Conservation (phyloP, 23 tunicate species). For the Trididemnum nubilum region DNA sequence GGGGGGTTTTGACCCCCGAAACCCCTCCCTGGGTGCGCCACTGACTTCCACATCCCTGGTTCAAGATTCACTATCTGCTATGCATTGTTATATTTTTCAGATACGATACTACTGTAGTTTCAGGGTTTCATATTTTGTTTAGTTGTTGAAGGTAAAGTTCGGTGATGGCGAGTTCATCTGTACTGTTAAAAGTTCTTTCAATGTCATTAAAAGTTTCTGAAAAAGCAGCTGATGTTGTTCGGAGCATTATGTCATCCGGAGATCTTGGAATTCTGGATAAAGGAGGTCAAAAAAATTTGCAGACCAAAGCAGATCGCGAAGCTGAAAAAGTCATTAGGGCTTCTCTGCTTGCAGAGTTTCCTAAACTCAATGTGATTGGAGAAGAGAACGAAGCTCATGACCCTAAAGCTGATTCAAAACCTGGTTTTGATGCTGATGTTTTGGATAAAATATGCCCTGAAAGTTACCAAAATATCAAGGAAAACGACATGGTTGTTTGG, state of each 20-base stretch:
- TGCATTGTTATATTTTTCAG: too few species aligned
- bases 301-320: constrained; percentile 94
- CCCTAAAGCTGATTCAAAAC: constrained; percentile 74
- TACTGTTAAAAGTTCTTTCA: constrained; percentile 61
- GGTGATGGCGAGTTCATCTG: constrained; percentile 38
- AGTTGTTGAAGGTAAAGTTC: too few species aligned
- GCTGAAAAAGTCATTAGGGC: constrained; percentile 84
- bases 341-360: constrained; percentile 69
- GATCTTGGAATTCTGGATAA: constrained; percentile 96
- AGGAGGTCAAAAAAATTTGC: constrained; percentile 96
- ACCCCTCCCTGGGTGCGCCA: too few species aligned
- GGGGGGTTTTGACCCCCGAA: too few species aligned
- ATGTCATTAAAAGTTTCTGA: constrained; percentile 86
- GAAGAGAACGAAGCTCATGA: constrained; percentile 90
- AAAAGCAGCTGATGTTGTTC: constrained; percentile 89
- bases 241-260: constrained; percentile 89
- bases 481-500: constrained; percentile 91
- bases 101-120: too few species aligned
- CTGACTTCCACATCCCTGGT: too few species aligned
- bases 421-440: constrained; percentile 69
- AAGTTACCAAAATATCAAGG: constrained; percentile 44
- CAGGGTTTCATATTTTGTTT: too few species aligned
- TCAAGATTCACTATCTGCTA: too few species aligned
- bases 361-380: constrained; percentile 78
- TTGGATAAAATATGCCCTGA: constrained; percentile 68